Conservation (phyloP, 2,888 invertebrate species). For the Acanthacorydalis orientalis region DNA sequence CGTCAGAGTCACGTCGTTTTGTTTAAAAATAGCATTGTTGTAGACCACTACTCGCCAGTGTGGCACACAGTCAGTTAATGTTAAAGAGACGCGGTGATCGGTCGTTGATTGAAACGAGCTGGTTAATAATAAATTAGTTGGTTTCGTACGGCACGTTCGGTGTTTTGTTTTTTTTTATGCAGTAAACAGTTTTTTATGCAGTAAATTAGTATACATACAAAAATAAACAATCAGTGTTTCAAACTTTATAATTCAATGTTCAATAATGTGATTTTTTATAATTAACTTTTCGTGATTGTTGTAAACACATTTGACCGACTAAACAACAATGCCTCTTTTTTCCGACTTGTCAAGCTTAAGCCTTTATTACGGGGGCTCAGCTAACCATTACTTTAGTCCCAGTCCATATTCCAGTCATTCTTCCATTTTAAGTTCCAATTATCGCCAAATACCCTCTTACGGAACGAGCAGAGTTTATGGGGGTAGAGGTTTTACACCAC, state of each 20-base stretch:
- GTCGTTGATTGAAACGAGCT: background rate
- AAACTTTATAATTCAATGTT: constrained; percentile 9
- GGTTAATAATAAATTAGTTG: background rate
- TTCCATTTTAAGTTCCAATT: constrained; percentile 21
- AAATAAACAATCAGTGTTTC: constrained; percentile 2
- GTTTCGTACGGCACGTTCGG: constrained; percentile 5
- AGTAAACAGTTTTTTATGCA: no score
- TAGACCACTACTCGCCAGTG: constrained; percentile 18
- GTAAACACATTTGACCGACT: constrained; percentile 10
- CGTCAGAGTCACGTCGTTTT: constrained; percentile 15
- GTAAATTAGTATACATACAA: background rate
- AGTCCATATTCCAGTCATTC: constrained; percentile 37
- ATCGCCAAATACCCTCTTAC: constrained; percentile 14
- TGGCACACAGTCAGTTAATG: constrained; percentile 19
- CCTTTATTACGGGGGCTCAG: constrained; percentile 33
- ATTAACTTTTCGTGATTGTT: constrained; percentile 10
- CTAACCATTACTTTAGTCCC: constrained; percentile 30
- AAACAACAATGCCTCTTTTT: constrained; percentile 44
- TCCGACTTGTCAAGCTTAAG: constrained; percentile 47
- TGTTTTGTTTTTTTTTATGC: background rate
- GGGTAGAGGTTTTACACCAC: constrained; percentile 46
- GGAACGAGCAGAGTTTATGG: constrained; percentile 16
- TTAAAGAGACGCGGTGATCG: constrained; percentile 16
- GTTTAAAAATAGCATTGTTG: constrained; percentile 23
- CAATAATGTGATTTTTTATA: constrained; percentile 12